phyloP scores from a whole-genome alignment of 2,797 vertebrate genomes.

The Cichlasoma orientale region DNA sequence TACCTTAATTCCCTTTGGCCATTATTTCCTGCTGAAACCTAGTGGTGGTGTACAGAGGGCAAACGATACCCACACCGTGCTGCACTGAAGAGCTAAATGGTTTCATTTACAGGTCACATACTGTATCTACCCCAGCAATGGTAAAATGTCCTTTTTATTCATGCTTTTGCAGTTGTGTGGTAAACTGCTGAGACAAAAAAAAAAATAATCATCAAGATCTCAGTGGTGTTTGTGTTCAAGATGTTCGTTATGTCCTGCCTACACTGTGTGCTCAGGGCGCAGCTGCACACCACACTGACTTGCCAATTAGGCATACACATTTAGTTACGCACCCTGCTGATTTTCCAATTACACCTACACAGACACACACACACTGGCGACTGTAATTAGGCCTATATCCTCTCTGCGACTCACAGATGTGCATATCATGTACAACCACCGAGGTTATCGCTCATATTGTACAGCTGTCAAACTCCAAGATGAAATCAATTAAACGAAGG shows the following conservation, averaged over 20 bases:
- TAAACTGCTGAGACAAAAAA: neutral
- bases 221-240: constrained; percentile 29
- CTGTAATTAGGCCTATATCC: constrained; percentile 44
- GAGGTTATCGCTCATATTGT: constrained; percentile 10
- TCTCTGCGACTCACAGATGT: constrained; percentile 33
- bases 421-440: neutral
- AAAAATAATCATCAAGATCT: constrained; percentile 3
- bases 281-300: constrained; percentile 59
- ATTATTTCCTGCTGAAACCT: neutral
- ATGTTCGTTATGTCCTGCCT: constrained; percentile 32
- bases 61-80: neutral
- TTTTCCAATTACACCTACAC: constrained; percentile 66
- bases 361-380: constrained; percentile 3
- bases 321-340: constrained; percentile 40
- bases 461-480: constrained; percentile 2
- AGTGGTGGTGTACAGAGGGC: neutral
- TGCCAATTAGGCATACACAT: constrained; percentile 61
- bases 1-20: neutral
- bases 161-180: neutral
- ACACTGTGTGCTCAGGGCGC: constrained; percentile 24
- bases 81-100: neutral
- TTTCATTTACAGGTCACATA: constrained; percentile 21
- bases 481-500: constrained; percentile 5
- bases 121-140: neutral
- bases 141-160: neutral